These are phyloP conservation scores for Poeciliopsis prolifica DNA, from an alignment of 2,113 vertebrate species.

Conservation along the genomic window DNA sequence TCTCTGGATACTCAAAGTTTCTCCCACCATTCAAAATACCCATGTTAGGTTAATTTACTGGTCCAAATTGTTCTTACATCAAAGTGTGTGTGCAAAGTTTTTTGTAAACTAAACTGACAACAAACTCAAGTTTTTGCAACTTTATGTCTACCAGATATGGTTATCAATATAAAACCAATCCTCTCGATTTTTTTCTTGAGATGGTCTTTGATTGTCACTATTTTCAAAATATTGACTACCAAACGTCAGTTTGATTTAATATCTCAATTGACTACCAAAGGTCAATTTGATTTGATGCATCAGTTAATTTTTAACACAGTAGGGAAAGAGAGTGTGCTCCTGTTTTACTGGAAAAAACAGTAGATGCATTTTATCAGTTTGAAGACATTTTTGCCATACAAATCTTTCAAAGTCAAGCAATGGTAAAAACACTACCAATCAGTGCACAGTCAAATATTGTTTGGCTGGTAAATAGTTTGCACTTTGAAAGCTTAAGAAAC, in stretches of 20 bases:
- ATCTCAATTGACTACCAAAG: neutral
- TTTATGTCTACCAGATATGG: neutral
- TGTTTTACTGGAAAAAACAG: neutral
- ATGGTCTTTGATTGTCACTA: neutral
- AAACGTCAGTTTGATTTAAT: no score
- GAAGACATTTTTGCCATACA: neutral
- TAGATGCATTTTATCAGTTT: neutral
- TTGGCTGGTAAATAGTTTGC: constrained; percentile 21
- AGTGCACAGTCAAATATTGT: constrained; percentile 5
- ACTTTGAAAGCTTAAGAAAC: constrained; percentile 19
- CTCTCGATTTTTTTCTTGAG: no score
- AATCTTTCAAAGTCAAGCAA: neutral
- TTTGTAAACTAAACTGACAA: neutral
- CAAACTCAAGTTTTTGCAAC: neutral
- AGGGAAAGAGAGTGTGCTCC: neutral
- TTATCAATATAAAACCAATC: neutral
- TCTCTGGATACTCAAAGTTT: neutral
- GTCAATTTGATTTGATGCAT: no score
- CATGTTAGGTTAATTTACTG: neutral
- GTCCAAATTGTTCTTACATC: neutral
- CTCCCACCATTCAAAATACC: neutral
- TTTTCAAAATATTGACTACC: neutral
- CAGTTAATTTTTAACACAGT: neutral
- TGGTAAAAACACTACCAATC: neutral
- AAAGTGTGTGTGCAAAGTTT: neutral